These are phyloP conservation scores for Heliconius eleuchia DNA, from an alignment of 1,140 invertebrate genomes.

Conservation along the genomic window DNA sequence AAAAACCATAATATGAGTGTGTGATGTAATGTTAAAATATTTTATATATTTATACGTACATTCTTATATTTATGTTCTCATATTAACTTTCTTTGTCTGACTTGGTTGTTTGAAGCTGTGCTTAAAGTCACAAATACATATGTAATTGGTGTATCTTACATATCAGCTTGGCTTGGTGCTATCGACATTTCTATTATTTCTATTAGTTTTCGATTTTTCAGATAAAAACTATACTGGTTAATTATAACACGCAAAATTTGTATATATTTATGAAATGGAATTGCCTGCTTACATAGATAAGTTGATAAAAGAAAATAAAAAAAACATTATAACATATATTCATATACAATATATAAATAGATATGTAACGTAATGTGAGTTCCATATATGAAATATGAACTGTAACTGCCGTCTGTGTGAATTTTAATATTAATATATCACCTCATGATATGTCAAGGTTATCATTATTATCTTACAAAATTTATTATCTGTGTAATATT, in stretches of 20 bases:
- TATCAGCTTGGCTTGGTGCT: conserved; percentile 1
- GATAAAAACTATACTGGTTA: too few relatives aligned
- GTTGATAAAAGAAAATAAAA: not conserved
- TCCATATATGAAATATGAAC: conserved; percentile 1
- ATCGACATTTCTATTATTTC: not conserved
- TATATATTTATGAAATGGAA: not conserved
- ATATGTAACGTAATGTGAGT: not conserved
- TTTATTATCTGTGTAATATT: not conserved
- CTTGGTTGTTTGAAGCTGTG: not conserved
- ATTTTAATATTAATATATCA: conserved; percentile 2
- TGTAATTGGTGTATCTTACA: not conserved
- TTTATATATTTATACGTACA: not conserved
- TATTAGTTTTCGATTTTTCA: too few relatives aligned
- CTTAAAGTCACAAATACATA: conserved; percentile 19
- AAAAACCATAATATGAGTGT: not conserved
- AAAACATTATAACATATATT: not conserved
- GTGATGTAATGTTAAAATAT: not conserved
- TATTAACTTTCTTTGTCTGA: not conserved
- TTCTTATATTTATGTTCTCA: not conserved
- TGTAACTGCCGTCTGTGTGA: conserved; percentile 13
- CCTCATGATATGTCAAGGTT: conserved; percentile 5
- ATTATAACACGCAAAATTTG: not conserved
- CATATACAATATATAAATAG: conserved; percentile 3
- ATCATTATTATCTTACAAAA: not conserved
- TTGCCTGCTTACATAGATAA: not conserved